Evolutionary conservation across 2,888 invertebrate genomes (phyloP), one percentile per base, ranked within the genome.

Genomic region (Protonemura montana): DNA sequence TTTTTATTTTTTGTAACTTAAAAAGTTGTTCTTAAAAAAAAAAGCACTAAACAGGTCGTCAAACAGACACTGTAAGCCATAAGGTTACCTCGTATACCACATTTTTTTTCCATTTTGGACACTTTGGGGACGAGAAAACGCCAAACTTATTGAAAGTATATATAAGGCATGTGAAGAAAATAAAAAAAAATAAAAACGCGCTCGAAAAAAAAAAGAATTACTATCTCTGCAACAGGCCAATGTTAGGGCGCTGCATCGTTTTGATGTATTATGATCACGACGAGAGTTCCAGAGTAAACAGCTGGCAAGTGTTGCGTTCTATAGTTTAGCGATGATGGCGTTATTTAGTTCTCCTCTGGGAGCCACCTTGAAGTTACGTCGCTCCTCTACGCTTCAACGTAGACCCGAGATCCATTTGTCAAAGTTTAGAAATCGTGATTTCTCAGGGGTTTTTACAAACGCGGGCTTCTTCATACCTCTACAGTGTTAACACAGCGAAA

Each of bases 361-460:
- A 28, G 6, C n/a, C 76, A 84, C 59, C 76, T 42, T 27, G 83
- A 76, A 81, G 81, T 81, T 3, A 81, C 81, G 81, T 81, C 81
- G 16, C 30, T 78, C 78, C 59, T 27, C 78, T 13, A 28, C 30
- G n/a, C 29, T 84, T 81, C 81, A 30, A 30, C 29, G 25, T 59
- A 6, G 84, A 28, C 84, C n/a, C 29, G 6, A 76, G 84, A 86
- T 86, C 86, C 86, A 86, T 86, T 86, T 86, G 80, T 86, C 86
- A 86, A 84, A 86, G 82, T 84, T 86, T 86, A 84, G 76, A n/a
- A 26, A 41, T 80, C 80, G 78, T 78, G 84, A 86, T 86, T 86
- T 78, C 86, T 86, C 78, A 76, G 78, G 84, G 76, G 84, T 83
- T 84, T 86, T 86, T 76, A 76, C 27, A 3, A 27, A 84, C 27